These are phyloP conservation scores for Resseliella maxima DNA, from an alignment of 2,888 invertebrate species.

Conservation along the genomic window DNA sequence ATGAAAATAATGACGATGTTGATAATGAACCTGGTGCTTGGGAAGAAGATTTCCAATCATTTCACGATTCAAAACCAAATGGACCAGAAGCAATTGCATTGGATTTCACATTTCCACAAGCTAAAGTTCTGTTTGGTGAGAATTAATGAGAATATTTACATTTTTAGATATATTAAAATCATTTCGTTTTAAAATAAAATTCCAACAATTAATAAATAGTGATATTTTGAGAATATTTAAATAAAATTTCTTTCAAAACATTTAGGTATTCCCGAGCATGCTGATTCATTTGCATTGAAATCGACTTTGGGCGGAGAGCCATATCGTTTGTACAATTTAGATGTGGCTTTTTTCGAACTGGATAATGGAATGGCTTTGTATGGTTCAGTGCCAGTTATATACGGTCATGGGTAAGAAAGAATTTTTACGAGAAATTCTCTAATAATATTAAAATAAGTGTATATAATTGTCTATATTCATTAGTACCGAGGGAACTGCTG, in stretches of 20 bases:
- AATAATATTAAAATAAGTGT: neutral
- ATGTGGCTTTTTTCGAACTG: conserved; percentile 98
- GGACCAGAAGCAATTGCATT: conserved; percentile 95
- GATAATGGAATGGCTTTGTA: conserved; percentile 97
- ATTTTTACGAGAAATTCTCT: neutral
- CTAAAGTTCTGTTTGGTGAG: conserved; percentile 89
- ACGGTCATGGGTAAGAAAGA: conserved; percentile 90
- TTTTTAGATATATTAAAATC: too few species aligned
- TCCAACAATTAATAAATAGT: too few species aligned
- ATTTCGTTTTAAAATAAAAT: too few species aligned
- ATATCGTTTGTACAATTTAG: conserved; percentile 94
- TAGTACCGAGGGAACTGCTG: conserved; percentile 79
- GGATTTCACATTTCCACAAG: conserved; percentile 92
- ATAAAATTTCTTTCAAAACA: too few species aligned
- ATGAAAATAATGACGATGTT: conserved; percentile 68
- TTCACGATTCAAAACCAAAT: conserved; percentile 92
- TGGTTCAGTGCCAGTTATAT: conserved; percentile 92
- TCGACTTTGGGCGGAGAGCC: conserved; percentile 90
- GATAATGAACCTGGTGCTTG: conserved; percentile 83
- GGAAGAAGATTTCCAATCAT: conserved; percentile 95
- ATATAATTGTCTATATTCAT: neutral
- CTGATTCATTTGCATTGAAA: conserved; percentile 86
- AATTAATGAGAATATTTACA: too few species aligned
- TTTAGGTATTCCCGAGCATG: conserved; percentile 94
- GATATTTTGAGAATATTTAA: too few species aligned